A percentile compares a stretch with the other conserved stretches of the same genome.
Conservation (phyloP, 2,888 invertebrate genomes). For the Himalopsyche kuldschensis region DNA sequence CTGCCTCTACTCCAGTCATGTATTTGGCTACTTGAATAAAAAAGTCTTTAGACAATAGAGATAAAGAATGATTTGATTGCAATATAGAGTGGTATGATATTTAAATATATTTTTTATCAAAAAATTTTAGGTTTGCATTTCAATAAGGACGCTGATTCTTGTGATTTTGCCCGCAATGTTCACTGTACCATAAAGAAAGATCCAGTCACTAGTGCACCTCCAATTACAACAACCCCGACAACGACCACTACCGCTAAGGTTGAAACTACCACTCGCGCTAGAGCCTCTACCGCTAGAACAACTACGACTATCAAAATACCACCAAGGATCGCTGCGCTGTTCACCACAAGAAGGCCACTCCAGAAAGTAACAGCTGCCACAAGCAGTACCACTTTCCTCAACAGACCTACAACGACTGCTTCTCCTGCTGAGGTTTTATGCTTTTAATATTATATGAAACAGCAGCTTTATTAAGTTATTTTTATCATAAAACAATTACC, state of each 20-base stretch:
- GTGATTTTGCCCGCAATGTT: slow-evolving; percentile 89
- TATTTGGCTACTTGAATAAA: no score
- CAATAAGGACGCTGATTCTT: slow-evolving; percentile 89
- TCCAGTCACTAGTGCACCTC: slow-evolving; percentile 51
- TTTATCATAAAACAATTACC: background rate
- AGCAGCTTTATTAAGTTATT: background rate
- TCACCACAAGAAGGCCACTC: slow-evolving; percentile 44
- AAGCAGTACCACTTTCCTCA: slow-evolving; percentile 46
- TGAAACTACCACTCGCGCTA: slow-evolving; percentile 51
- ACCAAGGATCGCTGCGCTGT: slow-evolving; percentile 44
- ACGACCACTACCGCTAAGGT: slow-evolving; percentile 54
- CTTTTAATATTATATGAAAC: background rate
- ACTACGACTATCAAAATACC: slow-evolving; percentile 49
- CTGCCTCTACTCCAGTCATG: no score
- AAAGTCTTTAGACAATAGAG: no score
- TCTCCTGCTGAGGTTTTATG: slow-evolving; percentile 8
- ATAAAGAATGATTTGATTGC: no score
- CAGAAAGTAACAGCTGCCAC: slow-evolving; percentile 50
- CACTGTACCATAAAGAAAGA: slow-evolving; percentile 70
- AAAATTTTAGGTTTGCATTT: slow-evolving; percentile 73
- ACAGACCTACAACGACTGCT: slow-evolving; percentile 43
- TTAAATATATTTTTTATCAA: no score
- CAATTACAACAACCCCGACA: slow-evolving; percentile 56
- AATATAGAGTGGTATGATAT: no score
- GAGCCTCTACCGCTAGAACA: slow-evolving; percentile 51